Percentiles rank a stretch among this genome's conserved stretches.
Evolutionary conservation across 2,113 vertebrate species (phyloP).

Genomic region (Romanogobio albipinnatus): DNA sequence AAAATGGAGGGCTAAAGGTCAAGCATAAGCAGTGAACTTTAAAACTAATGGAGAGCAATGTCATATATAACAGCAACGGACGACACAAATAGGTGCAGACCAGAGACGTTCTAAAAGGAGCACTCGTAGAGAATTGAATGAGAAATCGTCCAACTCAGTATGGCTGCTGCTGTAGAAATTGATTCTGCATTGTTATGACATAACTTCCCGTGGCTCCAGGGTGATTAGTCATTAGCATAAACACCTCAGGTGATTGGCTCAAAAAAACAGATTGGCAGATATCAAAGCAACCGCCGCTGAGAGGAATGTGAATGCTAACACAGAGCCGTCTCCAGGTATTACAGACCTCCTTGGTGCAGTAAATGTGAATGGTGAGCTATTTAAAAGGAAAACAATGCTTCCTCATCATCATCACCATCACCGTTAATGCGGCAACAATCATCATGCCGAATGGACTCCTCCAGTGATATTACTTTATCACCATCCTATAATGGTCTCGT

Average conservation of each 20-base stretch:
- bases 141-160: background rate
- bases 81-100: slow-evolving; percentile 29
- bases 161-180: background rate
- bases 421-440: slow-evolving; percentile 55
- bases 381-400: slow-evolving; percentile 39
- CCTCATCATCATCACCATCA: slow-evolving; percentile 32
- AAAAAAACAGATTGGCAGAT: background rate
- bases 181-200: background rate
- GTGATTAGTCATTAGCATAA: background rate
- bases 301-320: slow-evolving; percentile 12
- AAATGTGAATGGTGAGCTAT: slow-evolving; percentile 24
- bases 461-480: slow-evolving; percentile 61
- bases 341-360: background rate
- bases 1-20: background rate
- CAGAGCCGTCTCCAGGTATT: background rate
- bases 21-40: background rate
- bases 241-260: slow-evolving; percentile 6
- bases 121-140: background rate
- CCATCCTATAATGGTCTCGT: slow-evolving; percentile 62
- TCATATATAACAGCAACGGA: background rate
- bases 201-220: background rate
- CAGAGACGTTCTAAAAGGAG: background rate
- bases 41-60: background rate
- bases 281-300: background rate
- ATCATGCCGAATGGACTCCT: slow-evolving; percentile 34